Conservation (phyloP, 2,113 vertebrate species). For the Montifringilla adamsi region DNA sequence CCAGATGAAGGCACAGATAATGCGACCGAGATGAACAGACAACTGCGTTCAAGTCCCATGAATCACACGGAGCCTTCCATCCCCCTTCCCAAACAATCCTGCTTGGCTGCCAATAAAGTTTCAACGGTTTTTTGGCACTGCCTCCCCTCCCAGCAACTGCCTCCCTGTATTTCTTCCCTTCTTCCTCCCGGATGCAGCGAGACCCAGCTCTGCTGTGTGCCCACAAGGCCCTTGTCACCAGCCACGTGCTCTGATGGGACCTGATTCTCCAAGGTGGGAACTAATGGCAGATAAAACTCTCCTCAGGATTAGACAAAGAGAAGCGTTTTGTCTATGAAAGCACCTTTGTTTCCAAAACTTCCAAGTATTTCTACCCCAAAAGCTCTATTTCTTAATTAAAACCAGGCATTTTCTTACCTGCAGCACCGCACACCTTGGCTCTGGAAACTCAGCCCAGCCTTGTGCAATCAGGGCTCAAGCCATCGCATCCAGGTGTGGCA, state of each 20-base stretch:
- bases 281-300: neutral
- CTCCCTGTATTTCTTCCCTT: neutral
- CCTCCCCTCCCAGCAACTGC: neutral
- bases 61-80: slow-evolving; percentile 29
- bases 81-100: slow-evolving; percentile 23
- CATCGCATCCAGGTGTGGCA: neutral
- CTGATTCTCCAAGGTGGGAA: neutral
- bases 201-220: accelerated
- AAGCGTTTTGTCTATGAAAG: neutral
- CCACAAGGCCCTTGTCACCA: neutral
- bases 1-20: slow-evolving; percentile 52
- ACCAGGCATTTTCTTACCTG: slow-evolving; percentile 17
- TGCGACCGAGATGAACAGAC: neutral
- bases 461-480: neutral
- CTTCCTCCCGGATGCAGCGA: neutral
- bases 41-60: neutral
- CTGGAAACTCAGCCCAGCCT: neutral
- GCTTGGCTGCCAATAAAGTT: slow-evolving; percentile 24
- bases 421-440: neutral
- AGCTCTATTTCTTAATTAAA: neutral
- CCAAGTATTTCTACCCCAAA: neutral
- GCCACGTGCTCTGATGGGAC: neutral
- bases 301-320: neutral
- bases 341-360: neutral
- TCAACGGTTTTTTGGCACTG: neutral